Conservation (phyloP, 1,140 invertebrate genomes). For the Drosophila punjabiensis region DNA sequence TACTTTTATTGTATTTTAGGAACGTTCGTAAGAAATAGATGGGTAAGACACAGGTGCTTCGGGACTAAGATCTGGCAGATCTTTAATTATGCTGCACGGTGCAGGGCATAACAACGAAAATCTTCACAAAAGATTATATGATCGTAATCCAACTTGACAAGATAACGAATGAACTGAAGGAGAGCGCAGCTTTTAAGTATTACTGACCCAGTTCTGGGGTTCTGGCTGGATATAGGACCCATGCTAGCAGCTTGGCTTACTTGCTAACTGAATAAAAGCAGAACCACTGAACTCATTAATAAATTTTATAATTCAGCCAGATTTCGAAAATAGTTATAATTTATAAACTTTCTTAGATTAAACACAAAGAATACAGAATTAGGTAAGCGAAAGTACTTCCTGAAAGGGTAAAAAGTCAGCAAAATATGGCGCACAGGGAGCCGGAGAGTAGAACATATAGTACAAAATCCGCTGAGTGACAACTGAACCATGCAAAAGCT, state of each 20-base stretch:
- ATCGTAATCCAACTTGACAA: not conserved
- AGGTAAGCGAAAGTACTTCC: not conserved
- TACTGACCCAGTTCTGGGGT: not conserved
- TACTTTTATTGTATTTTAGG: not conserved
- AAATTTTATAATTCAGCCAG: not conserved
- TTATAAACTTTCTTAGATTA: too few relatives aligned
- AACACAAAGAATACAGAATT: too few relatives aligned
- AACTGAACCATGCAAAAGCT: slow-evolving; percentile 25
- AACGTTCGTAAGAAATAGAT: not conserved
- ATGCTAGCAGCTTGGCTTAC: not conserved
- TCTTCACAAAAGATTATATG: not conserved
- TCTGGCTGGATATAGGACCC: too few relatives aligned
- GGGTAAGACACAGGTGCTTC: not conserved
- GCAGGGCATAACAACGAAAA: not conserved
- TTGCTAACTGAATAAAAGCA: not conserved
- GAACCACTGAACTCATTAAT: not conserved
- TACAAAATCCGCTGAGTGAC: slow-evolving; percentile 34
- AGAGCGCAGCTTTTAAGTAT: not conserved
- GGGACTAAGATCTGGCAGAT: not conserved
- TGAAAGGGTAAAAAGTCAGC: not conserved
- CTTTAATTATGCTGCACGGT: not conserved
- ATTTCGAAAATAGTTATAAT: not conserved
- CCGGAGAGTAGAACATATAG: not conserved
- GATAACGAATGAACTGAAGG: too few relatives aligned
- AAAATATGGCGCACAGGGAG: not conserved